These are phyloP conservation scores for Yponomeuta malinellus DNA, from an alignment of 2,888 invertebrate genomes.

Conservation along the genomic window DNA sequence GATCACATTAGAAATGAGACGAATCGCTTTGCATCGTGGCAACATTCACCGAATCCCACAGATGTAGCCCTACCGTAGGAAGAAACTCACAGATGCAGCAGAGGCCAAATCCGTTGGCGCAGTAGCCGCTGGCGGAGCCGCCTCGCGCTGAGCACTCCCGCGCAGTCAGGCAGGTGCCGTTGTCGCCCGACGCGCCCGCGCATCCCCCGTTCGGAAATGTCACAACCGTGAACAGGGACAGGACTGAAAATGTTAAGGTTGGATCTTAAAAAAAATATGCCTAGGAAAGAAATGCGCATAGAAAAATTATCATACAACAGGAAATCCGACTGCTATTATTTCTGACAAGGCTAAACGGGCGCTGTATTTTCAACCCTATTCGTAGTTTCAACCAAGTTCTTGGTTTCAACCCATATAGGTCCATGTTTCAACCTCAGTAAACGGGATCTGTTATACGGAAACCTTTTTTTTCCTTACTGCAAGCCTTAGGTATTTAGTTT, in stretches of 20 bases:
- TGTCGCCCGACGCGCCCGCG: conserved; percentile 84
- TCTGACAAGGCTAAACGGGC: not conserved
- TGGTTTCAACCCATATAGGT: too few relatives aligned
- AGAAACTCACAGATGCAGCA: conserved; percentile 84
- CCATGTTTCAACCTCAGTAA: too few relatives aligned
- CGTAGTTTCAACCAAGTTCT: too few relatives aligned
- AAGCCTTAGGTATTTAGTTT: not conserved
- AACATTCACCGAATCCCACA: not conserved
- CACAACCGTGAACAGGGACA: conserved; percentile 87
- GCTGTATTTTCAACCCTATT: not conserved
- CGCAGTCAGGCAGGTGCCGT: conserved; percentile 86
- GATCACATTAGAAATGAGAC: too few relatives aligned
- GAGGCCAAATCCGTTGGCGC: conserved; percentile 85
- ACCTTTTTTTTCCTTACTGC: not conserved
- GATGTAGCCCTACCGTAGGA: not conserved
- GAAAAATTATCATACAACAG: too few relatives aligned
- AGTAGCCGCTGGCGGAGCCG: conserved; percentile 85
- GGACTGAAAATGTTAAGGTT: conserved; percentile 71
- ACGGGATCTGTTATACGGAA: too few relatives aligned
- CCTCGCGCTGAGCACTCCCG: conserved; percentile 83
- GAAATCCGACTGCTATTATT: too few relatives aligned
- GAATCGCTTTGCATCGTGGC: too few relatives aligned
- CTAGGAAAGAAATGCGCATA: not conserved
- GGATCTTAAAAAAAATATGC: not conserved
- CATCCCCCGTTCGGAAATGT: conserved; percentile 87